These are phyloP conservation scores for Cataglyphis altisquamis DNA, from an alignment of 2,888 invertebrate genomes.

Conservation along the genomic window DNA sequence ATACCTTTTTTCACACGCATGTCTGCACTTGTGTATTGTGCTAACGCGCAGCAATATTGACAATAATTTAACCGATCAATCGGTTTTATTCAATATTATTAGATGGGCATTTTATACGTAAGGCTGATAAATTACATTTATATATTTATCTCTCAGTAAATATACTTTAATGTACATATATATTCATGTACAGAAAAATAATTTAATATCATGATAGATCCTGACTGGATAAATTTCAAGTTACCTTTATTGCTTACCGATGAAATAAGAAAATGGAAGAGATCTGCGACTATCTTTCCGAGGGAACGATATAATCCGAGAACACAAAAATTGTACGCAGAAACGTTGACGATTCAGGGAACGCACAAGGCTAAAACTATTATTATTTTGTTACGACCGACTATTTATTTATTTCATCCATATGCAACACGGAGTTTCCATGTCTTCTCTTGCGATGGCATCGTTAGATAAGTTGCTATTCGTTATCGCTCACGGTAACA, in stretches of 20 bases:
- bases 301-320: background rate
- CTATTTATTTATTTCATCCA: background rate
- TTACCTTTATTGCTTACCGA: slow-evolving; percentile 41
- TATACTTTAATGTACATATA: slow-evolving; percentile 1
- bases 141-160: slow-evolving; percentile 8
- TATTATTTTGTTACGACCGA: background rate
- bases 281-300: background rate
- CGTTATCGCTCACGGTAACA: slow-evolving; percentile 37
- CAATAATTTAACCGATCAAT: background rate
- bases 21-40: background rate
- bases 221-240: slow-evolving; percentile 30
- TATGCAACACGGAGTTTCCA: slow-evolving; percentile 14
- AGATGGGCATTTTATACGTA: background rate
- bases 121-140: slow-evolving; percentile 7
- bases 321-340: background rate
- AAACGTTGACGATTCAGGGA: background rate
- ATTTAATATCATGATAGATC: slow-evolving; percentile 32
- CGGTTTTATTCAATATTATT: background rate
- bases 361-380: slow-evolving; percentile 4
- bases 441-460: slow-evolving; percentile 38
- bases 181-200: background rate
- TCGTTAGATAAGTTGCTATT: slow-evolving; percentile 39
- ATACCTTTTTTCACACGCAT: background rate
- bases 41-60: background rate
- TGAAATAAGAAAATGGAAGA: slow-evolving; percentile 1